Percentiles rank a stretch among this genome's conserved stretches.
Evolutionary conservation across 2,797 vertebrate species (phyloP).

Genomic region (Neopelma chrysocephalum): DNA sequence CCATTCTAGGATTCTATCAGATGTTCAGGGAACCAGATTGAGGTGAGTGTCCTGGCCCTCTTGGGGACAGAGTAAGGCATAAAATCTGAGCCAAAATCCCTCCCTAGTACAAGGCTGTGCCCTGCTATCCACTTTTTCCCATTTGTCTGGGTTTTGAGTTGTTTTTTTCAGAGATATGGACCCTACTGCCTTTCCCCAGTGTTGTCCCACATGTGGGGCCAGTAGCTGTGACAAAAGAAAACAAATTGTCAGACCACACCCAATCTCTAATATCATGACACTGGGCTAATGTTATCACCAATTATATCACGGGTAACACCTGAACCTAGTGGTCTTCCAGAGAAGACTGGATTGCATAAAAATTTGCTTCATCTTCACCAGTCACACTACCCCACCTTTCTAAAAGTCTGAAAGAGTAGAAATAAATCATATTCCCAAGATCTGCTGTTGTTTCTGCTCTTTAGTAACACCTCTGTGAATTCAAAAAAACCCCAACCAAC

Average conservation of each 20-base stretch:
- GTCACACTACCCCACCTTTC: not conserved
- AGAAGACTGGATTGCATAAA: not conserved
- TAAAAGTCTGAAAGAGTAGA: not conserved
- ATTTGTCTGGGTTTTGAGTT: not conserved
- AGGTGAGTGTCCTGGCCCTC: not conserved
- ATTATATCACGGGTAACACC: fast-evolving
- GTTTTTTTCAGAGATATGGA: not conserved
- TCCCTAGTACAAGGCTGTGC: not conserved
- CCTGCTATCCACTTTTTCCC: not conserved
- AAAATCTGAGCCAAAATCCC: not conserved
- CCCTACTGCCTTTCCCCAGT: not conserved
- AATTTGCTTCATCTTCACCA: not conserved
- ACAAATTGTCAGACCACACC: not conserved
- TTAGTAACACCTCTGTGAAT: not conserved
- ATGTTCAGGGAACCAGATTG: fast-evolving
- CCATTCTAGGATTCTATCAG: not conserved
- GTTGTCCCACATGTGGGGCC: fast-evolving
- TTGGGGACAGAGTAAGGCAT: not conserved
- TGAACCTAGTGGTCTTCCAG: not conserved
- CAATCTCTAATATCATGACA: not conserved
- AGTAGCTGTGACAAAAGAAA: not conserved
- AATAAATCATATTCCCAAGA: not conserved
- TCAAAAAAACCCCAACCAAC: not conserved
- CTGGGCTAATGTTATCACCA: not conserved
- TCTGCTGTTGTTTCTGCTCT: not conserved